These are phyloP conservation scores for Agapostemon virescens DNA, from an alignment of 2,888 invertebrate genomes.

Conservation along the genomic window DNA sequence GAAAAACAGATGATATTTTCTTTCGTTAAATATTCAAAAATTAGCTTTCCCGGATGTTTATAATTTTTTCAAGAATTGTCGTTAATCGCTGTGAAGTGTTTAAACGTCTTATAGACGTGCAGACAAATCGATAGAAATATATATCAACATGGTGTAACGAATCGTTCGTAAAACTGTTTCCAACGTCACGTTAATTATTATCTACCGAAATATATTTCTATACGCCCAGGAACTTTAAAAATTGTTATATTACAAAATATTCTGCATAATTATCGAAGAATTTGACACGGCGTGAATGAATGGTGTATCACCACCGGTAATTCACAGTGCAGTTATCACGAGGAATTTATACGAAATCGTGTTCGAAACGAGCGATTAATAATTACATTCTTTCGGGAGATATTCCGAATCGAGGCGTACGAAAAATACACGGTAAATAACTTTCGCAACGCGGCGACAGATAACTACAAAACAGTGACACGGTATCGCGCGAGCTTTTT, in stretches of 20 bases:
- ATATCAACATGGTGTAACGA: too few relatives aligned
- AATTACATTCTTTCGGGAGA: neutral
- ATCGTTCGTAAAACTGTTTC: too few relatives aligned
- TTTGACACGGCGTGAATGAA: neutral
- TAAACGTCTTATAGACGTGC: too few relatives aligned
- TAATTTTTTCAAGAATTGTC: neutral
- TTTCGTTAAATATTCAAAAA: neutral
- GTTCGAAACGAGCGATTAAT: neutral
- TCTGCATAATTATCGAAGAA: neutral
- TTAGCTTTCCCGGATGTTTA: neutral
- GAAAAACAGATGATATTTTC: neutral
- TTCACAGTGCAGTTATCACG: neutral
- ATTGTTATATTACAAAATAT: neutral
- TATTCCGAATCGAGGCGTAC: neutral
- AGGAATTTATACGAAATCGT: neutral
- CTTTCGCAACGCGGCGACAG: neutral
- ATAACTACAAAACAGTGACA: neutral
- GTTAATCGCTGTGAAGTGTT: too few relatives aligned
- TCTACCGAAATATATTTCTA: too few relatives aligned
- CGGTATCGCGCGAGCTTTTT: neutral
- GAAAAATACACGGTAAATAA: constrained; percentile 23
- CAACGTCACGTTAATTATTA: too few relatives aligned
- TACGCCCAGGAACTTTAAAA: neutral
- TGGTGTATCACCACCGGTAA: neutral
- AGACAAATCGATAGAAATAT: too few relatives aligned